phyloP scores from a whole-genome alignment of 2,797 vertebrate genomes.

The Gouania willdenowi region DNA sequence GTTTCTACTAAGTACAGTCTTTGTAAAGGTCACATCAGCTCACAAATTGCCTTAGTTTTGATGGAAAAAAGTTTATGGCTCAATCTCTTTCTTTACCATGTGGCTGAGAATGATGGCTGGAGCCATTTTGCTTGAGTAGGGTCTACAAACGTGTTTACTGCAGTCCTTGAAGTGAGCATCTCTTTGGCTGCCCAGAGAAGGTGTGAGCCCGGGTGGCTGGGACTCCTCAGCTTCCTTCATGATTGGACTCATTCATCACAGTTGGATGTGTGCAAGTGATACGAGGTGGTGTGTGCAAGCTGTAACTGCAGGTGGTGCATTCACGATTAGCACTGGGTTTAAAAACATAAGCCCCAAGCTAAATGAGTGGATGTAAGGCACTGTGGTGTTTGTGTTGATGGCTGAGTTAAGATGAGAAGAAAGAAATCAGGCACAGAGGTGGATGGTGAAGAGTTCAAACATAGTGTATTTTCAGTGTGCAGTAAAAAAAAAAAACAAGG shows the following conservation, averaged over 20 bases:
- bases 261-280: constrained; percentile 33
- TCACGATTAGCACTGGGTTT: background rate
- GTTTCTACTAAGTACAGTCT: background rate
- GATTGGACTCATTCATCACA: constrained; percentile 42
- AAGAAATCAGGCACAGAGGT: background rate
- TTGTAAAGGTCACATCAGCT: background rate
- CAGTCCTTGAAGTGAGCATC: constrained; percentile 44
- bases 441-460: background rate
- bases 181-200: constrained; percentile 20
- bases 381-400: constrained; percentile 3
- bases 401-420: too few relatives aligned
- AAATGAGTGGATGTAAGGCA: too few relatives aligned
- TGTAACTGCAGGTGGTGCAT: constrained; percentile 1
- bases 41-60: background rate
- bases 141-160: constrained; percentile 45
- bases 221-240: constrained; percentile 20
- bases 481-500: background rate
- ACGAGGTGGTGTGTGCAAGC: constrained; percentile 17
- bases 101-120: constrained; percentile 22
- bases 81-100: background rate
- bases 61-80: constrained; percentile 13
- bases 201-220: constrained; percentile 24
- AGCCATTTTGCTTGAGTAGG: constrained; percentile 35
- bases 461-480: background rate
- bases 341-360: too few relatives aligned